Evolutionary conservation across 2,797 vertebrate species (phyloP), one percentile per base, ranked within the genome.

Genomic region (Synaphobranchus kaupii): DNA sequence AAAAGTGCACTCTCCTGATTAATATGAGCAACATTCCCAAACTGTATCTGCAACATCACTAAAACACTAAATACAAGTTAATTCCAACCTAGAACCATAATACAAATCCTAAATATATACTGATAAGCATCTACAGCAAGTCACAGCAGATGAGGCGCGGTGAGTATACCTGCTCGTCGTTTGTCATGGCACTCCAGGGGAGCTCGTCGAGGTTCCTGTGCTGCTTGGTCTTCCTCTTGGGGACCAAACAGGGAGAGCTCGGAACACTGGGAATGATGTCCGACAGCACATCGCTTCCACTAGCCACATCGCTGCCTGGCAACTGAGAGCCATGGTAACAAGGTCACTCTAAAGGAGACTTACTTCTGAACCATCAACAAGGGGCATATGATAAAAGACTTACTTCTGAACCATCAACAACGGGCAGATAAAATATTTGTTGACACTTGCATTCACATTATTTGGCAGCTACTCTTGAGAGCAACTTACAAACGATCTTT

Each of bases 161-260:
- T 54, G 9, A 4, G 60, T 12, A 6, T 93, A 97, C 99, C 95
- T 99, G 99, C 85, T 99, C 99, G 90, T 99, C 98, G 10, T 99
- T 99, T 86, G 97, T 98, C 99, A 99, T 99, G 17, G 98, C 98
- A 81, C 97, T 99, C 99, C 99, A 99, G 4, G 98, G 98, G 84
- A 99, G 96, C 89, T 99, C 99, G 90, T 99, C 99, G 86, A 99
- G 95, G 95, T 99, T 99, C 88, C 96, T 95, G 83, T 99, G 98
- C 12, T 93, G 92, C 90, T 99, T 99, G 63, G 96, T 96, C 95
- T 98, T 99, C 94, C 97, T 97, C 93, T 98, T 99, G 3, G 97
- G 97, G 92, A 98, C 97, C 90, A 98, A 95, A 95, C 98, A 98
- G 2, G 99, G 99, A 50, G 98, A 99, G 91, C 97, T 99, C 0